Evolutionary conservation across 2,888 invertebrate genomes (phyloP), one percentile per base, ranked within the genome.

Genomic region (Phalera bucephala): DNA sequence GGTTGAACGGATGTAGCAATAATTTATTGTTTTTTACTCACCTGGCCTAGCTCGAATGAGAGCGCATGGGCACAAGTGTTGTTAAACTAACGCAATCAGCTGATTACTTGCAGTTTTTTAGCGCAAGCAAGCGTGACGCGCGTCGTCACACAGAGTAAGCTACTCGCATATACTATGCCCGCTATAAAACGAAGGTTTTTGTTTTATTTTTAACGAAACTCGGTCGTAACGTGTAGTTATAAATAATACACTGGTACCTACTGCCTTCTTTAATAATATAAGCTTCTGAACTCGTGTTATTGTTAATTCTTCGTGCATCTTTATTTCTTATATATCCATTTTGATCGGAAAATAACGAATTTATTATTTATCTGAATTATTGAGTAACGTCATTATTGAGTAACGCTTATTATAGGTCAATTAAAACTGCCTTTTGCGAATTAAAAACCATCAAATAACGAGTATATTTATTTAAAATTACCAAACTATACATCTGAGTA

Each of bases 41-140:
- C 59, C 60, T 73, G 77, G 74, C 75, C 73, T 69, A 72, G 61
- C 72, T 57, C 61, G 64, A 72, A 61, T 55, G 56, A 52, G 53
- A 65, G 59, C 52, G 58, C 53, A 69, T 68, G 55, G 64, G 59
- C 59, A 48, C 28, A 33, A 40, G 51, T 52, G 40, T 51, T 51
- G 45, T 50, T 31, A 40, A 52, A 55, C 36, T 43, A 46, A 48
- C 49, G 49, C 52, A 62, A 52, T 45, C 39, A 23, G 32, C 29
- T 49, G 52, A 60, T 59, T 64, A 69, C 54, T 49, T 60, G 52
- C 52, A 64, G 61, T 57, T 53, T 61, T 61, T 51, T 53, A 38
- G 47, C 41, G 51, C 55, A 50, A 56, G 41, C 49, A 42, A 55
- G 61, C 61, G 56, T 61, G 65, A 60, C 51, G 44, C 47, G 47